Percentiles rank a stretch among this genome's conserved stretches.
phyloP scores from a whole-genome alignment of 2,797 vertebrate genomes.

The Poecilia wingei region DNA sequence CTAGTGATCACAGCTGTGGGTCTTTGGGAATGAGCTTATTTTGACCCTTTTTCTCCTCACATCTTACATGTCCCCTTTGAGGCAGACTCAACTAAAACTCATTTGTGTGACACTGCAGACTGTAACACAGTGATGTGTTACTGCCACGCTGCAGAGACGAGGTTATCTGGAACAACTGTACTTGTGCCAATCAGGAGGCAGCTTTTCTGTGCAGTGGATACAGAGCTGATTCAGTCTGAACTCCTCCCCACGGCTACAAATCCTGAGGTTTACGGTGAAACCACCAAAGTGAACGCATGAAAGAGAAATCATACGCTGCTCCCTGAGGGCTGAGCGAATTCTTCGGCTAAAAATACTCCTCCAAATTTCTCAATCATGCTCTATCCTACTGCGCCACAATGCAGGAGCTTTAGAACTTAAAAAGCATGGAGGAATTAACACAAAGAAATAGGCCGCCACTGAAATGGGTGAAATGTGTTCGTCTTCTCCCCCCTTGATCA shows the following conservation, averaged over 20 bases:
- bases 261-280: slow-evolving; percentile 69
- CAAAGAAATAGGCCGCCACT: slow-evolving; percentile 72
- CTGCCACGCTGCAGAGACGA: background rate
- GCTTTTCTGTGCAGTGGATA: slow-evolving; percentile 48
- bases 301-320: slow-evolving; percentile 51
- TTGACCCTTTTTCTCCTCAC: background rate
- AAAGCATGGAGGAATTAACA: slow-evolving; percentile 73
- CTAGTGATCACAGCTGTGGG: slow-evolving; percentile 9
- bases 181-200: slow-evolving; percentile 52
- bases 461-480: slow-evolving; percentile 47
- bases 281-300: slow-evolving; percentile 45
- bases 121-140: slow-evolving; percentile 9
- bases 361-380: slow-evolving; percentile 77
- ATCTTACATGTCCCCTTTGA: background rate
- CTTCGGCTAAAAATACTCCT: slow-evolving; percentile 76
- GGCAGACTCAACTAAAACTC: slow-evolving; percentile 12
- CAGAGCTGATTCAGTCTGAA: slow-evolving; percentile 62
- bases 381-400: slow-evolving; percentile 63
- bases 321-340: slow-evolving; percentile 62
- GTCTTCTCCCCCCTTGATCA: background rate
- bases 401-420: slow-evolving; percentile 65
- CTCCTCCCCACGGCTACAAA: slow-evolving; percentile 53
- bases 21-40: slow-evolving; percentile 6
- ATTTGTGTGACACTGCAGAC: slow-evolving; percentile 17
- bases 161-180: slow-evolving; percentile 38